Evolutionary conservation across 2,888 invertebrate genomes (phyloP).

Genomic region (Pterostichus niger): DNA sequence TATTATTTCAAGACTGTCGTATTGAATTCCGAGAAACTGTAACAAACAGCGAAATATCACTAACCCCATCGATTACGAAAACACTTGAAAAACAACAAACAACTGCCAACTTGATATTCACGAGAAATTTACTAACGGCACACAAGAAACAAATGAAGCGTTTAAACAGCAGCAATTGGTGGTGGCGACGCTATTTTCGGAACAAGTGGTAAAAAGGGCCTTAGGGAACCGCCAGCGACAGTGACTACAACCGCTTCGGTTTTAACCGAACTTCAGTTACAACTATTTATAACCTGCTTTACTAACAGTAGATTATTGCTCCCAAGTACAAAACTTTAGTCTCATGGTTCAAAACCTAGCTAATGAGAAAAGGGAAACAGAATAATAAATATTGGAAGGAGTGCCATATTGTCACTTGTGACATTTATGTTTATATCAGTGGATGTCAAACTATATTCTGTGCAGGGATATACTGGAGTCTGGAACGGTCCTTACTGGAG

Average conservation of each 20-base stretch:
- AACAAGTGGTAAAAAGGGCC: slow-evolving; percentile 48
- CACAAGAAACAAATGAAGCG: slow-evolving; percentile 53
- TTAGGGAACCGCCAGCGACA: slow-evolving; percentile 16
- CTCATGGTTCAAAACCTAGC: neutral
- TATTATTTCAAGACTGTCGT: too few relatives aligned
- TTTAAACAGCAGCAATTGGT: slow-evolving; percentile 41
- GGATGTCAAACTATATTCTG: too few relatives aligned
- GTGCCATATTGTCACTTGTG: too few relatives aligned
- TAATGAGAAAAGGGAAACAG: too few relatives aligned
- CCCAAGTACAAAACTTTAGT: neutral
- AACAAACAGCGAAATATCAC: too few relatives aligned
- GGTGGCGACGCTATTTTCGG: slow-evolving; percentile 46
- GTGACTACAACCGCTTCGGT: neutral
- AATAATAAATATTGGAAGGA: too few relatives aligned
- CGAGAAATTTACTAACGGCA: slow-evolving; percentile 37
- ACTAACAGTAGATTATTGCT: slow-evolving; percentile 35
- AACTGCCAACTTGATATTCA: slow-evolving; percentile 5
- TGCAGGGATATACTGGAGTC: too few relatives aligned
- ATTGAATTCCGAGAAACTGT: too few relatives aligned
- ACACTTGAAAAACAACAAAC: slow-evolving; percentile 27
- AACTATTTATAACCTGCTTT: slow-evolving; percentile 48
- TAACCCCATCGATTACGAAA: slow-evolving; percentile 4
- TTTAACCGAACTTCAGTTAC: slow-evolving; percentile 32
- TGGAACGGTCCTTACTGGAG: too few relatives aligned
- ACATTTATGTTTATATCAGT: too few relatives aligned